These are phyloP conservation scores for Drosophila kikkawai DNA, from an alignment of 1,140 invertebrate species.

Conservation along the genomic window DNA sequence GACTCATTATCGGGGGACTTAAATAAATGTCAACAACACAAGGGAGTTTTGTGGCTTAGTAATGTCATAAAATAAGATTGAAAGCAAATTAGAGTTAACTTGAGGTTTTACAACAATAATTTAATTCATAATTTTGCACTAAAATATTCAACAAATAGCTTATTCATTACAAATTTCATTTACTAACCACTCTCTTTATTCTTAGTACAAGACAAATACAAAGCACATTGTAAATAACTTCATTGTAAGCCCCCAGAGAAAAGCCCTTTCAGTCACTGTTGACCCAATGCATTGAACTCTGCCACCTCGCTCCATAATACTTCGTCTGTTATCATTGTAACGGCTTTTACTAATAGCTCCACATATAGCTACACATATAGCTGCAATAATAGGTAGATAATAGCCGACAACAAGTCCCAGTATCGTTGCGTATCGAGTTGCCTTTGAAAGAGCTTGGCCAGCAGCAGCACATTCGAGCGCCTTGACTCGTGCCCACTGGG, in stretches of 20 bases:
- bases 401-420: constrained; percentile 45
- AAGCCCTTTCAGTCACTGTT: constrained; percentile 26
- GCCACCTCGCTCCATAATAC: constrained; percentile 57
- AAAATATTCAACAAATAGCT: not conserved
- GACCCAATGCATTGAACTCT: constrained; percentile 67
- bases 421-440: constrained; percentile 67
- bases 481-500: constrained; percentile 78
- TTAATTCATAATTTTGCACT: too few relatives aligned
- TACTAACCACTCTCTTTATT: not conserved
- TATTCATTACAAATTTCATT: not conserved
- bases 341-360: constrained; percentile 69
- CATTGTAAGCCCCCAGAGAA: constrained; percentile 22
- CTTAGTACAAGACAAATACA: not conserved
- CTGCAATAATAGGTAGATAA: constrained; percentile 41
- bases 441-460: constrained; percentile 67
- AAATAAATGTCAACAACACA: constrained; percentile 5
- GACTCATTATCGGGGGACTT: constrained; percentile 3
- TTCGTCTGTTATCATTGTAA: constrained; percentile 65
- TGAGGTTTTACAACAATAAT: not conserved
- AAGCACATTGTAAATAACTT: constrained; percentile 13
- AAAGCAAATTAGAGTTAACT: not conserved
- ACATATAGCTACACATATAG: constrained; percentile 23
- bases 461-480: constrained; percentile 55
- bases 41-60: not conserved
- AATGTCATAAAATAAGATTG: not conserved